Base-by-base conservation (phyloP, 2,888 invertebrate genomes). In the Cantharis rufa region DNA sequence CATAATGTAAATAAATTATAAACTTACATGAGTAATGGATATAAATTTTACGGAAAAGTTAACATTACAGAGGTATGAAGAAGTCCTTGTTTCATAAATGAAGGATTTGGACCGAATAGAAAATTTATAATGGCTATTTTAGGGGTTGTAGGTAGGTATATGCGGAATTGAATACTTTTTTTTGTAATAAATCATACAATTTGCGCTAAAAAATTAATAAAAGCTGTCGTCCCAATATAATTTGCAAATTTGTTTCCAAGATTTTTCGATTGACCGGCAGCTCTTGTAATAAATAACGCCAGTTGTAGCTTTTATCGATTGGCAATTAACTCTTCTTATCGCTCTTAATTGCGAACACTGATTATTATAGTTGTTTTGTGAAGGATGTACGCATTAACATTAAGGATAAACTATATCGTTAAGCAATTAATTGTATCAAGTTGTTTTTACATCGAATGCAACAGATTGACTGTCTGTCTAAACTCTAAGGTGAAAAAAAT, bases 321-420 rank as follows among this genome's bases (percentile, higher is more conserved):
- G 71, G 75, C 71, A 75, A 75, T 75, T 75, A 75, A 75, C 75
- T 70, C 21, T 71, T 70, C 68, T 75, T 75, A 75, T 75, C 75
- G 68, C 62, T 71, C 70, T 74, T 74, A 74, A 74, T 74, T 74
- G 74, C 62, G 15, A 70, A 70, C 48, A 69, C 74, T 63, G 64
- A 70, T 73, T 73, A 73, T 62, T n/a, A 66, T 66, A 66, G 18
- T 21, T 66, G 24, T 66, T 24, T 66, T 66, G 64, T 66, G 18
- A 13, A 24, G 64, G 64, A 66, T 66, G 21, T 66, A n/a, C 15
- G 64, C 24, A 66, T 24, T 66, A n/a, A 24, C 64, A 21, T 66
- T 21, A 66, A 9, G 64, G 21, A 66, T 66, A 66, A 66, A 48
- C 21, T 21, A 13, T 66, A 66, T 21, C 24, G 21, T n/a, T 66